phyloP scores from a whole-genome alignment of 2,888 invertebrate species.

The Saturnia pavonia region DNA sequence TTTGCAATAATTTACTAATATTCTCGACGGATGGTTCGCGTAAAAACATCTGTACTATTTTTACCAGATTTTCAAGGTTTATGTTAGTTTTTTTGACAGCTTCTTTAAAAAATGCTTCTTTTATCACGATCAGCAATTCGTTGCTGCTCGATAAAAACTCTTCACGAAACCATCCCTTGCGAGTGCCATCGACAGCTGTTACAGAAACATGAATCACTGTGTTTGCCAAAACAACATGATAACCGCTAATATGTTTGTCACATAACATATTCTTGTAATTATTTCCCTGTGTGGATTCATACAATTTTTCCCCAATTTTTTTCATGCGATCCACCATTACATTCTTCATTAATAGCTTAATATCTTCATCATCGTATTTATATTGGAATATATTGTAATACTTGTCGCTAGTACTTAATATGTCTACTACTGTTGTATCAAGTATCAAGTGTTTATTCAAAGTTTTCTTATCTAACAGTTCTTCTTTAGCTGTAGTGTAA shows the following conservation, averaged over 20 bases:
- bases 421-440: neutral
- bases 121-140: neutral
- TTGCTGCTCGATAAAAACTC: neutral
- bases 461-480: neutral
- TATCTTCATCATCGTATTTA: constrained; percentile 6
- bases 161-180: constrained; percentile 6
- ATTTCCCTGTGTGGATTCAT: neutral
- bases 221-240: constrained; percentile 16
- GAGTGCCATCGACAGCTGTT: neutral
- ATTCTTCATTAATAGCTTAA: constrained; percentile 6
- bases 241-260: constrained; percentile 6
- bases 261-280: constrained; percentile 8
- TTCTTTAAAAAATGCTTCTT: neutral
- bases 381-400: neutral
- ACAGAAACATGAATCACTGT: constrained; percentile 7
- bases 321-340: neutral
- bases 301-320: constrained; percentile 4
- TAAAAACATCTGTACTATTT: neutral
- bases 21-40: neutral
- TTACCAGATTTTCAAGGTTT: neutral
- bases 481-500: constrained; percentile 17
- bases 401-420: neutral
- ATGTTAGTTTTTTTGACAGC: neutral
- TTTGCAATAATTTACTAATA: constrained; percentile 8
- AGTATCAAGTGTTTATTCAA: neutral